Evolutionary conservation across 2,797 vertebrate species (phyloP), one percentile per base, ranked within the genome.

Genomic region (Oceanodroma leucorhoa): DNA sequence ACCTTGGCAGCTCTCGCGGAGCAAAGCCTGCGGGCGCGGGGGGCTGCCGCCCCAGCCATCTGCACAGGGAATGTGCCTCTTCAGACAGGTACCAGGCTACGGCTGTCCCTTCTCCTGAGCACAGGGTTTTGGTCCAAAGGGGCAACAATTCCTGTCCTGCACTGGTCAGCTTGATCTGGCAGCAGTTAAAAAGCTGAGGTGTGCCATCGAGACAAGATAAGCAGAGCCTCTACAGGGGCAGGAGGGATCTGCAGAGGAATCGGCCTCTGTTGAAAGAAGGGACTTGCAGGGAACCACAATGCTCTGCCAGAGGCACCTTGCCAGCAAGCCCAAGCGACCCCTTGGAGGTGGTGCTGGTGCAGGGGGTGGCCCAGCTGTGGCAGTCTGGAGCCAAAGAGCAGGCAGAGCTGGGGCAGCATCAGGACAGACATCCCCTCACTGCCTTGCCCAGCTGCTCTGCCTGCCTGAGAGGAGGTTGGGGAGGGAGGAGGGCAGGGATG

Each of bases 131-230:
- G 51, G 79, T 66, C 86, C 24, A 6, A 89, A 83, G 38, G 32
- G 54, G 64, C 12, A 30, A 70, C 0, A 1, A 26, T 67, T 93
- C 53, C 70, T 30, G 43, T 70, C 62, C 73, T 91, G 87, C 86
- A 87, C 45, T 23, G 34, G n/a, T 86, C 89, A 87, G 70, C 67
- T 77, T 45, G 11, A 64, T 67, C 32, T 45, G 83, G 90, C 84
- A 94, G 86, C 78, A 87, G 57, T 87, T 85, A 87, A 80, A 94
- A 90, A 87, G 83, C 70, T 77, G 71, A 95, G 55, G 46, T 76
- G 48, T 54, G 81, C 66, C 85, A 83, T 83, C 34, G 48, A 90
- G 87, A 96, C 11, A 55, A 83, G 71, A 27, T 11, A 92, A 94
- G 87, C 71, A 75, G 67, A 69, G 48, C 50, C 71, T 64, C 64